Conservation (phyloP, 2,113 vertebrate genomes). For the Pachypanchax playfairii region DNA sequence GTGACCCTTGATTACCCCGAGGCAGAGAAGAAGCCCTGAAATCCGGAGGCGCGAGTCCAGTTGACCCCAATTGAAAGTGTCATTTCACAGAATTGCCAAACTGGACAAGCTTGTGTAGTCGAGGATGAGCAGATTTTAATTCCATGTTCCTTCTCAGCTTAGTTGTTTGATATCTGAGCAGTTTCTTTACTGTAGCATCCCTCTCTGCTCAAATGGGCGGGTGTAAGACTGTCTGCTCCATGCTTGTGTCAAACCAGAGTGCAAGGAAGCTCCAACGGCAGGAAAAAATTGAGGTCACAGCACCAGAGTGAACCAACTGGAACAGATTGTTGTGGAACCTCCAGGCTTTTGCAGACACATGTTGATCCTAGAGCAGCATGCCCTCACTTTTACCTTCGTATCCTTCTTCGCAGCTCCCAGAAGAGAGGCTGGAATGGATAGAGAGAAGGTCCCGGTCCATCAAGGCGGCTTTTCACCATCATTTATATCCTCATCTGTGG, state of each 20-base stretch:
- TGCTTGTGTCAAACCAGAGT: slow-evolving; percentile 65
- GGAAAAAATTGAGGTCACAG: slow-evolving; percentile 78
- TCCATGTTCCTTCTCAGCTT: slow-evolving; percentile 45
- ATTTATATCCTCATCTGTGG: slow-evolving; percentile 6
- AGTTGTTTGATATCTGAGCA: slow-evolving; percentile 57
- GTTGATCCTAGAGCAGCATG: slow-evolving; percentile 73
- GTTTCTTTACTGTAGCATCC: slow-evolving; percentile 41
- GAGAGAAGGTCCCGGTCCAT: slow-evolving; percentile 39
- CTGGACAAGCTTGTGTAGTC: slow-evolving; percentile 56
- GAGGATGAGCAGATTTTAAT: slow-evolving; percentile 61
- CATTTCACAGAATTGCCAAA: slow-evolving; percentile 74
- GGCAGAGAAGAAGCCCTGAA: slow-evolving; percentile 70
- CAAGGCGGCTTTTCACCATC: slow-evolving; percentile 29
- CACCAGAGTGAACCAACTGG: slow-evolving; percentile 74
- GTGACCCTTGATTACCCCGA: slow-evolving; percentile 69
- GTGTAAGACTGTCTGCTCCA: slow-evolving; percentile 46
- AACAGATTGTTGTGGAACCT: slow-evolving; percentile 79
- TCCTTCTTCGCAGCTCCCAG: slow-evolving; percentile 47
- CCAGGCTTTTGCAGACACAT: slow-evolving; percentile 74
- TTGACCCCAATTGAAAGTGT: slow-evolving; percentile 83
- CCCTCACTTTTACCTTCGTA: slow-evolving; percentile 70
- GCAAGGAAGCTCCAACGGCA: slow-evolving; percentile 70
- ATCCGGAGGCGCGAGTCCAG: slow-evolving; percentile 78
- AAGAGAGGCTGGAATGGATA: slow-evolving; percentile 53
- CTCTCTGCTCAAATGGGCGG: slow-evolving; percentile 37